Evolutionary conservation across 2,113 vertebrate species (phyloP), one percentile per base, ranked within the genome.

Genomic region (Prunella himalayana): DNA sequence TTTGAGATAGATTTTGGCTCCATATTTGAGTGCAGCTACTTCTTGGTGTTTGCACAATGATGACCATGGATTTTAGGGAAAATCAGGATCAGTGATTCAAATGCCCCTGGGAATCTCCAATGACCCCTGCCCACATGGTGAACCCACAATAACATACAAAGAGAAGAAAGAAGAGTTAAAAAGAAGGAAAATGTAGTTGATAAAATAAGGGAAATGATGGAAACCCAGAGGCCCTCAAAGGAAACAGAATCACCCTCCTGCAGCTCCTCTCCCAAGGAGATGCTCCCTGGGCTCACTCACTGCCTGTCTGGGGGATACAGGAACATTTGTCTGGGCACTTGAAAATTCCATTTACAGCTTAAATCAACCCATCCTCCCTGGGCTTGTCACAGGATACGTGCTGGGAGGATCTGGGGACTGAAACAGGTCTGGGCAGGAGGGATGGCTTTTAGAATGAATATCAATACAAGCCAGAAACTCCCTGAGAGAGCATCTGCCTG

Each of bases 101-200:
- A 69, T 0, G 9, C 10, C 15, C 8, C 13, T 28, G 22, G 45
- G 8, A 44, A 49, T 12, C 17, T 86, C 19, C n/a, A 50, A 7
- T 30, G 49, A 35, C 19, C 4, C 0, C 15, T 6, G 28, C 5
- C n/a, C n/a, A 13, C 0, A 0, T 30, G 45, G 7, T 23, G 50
- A 81, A 8, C 15, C 49, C 27, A 13, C n/a, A 77, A 9, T 5
- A 70, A 24, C 14, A 15, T 2, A 8, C 4, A 27, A 39, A 39
- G 4, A 73, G 13, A 70, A 53, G 30, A 82, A 51, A 22, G 27
- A 54, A 23, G 8, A 4, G 11, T 7, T 2, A 11, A 24, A 31
- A 44, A 51, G n/a, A 37, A 13, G 3, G 19, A 14, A 53, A 49
- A 49, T 47, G 0, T 24, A 2, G 15, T 57, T 63, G 21, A 23